Evolutionary conservation across 2,888 invertebrate species (phyloP), one percentile per base, ranked within the genome.

Genomic region (Athrips mouffetella): DNA sequence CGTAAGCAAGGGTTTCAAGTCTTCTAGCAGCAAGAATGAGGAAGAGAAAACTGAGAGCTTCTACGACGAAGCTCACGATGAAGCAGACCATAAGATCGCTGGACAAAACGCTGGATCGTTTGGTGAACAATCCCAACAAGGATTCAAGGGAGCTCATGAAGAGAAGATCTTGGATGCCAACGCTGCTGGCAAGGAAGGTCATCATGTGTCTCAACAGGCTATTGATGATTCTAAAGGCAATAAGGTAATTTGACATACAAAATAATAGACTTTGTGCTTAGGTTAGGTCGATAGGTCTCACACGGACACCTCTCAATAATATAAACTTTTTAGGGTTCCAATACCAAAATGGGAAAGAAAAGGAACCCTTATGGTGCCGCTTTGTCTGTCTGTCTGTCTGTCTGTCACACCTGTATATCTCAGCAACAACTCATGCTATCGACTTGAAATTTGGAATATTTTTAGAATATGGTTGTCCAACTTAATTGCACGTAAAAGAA

Each of bases 11-110:
- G 92, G 92, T n/a, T 92, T 90, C 72, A 92, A 92, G 65, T 84
- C 89, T 3, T 91, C 91, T 2, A 91, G 91, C 65, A 91, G 91
- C 64, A 92, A 92, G 62, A 92, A 92, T 60, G 92, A 92, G 60
- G 89, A 91, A 58, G 91, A 91, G 49, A 91, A 91, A 67, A 89
- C 91, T 4, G 91, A 92, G 65, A 91, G 89, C 60, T 92, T 89
- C 80, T 92, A 91, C 60, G 92, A 92, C 49, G 91, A 92, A 60
- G 90, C 90, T 13, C 90, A 92, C 58, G 91, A 92, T 61, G 91
- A 91, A 65, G 91, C 90, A 0, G 90, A 91, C 57, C 89, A 91
- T 60, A 88, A 88, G 62, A 68, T 90, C 25, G 89, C 87, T 53
- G 90, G 90, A 4, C 90, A 91, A 20, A 88, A 90, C 54, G 82